Percentiles rank a stretch among this genome's conserved stretches.
phyloP scores from a whole-genome alignment of 2,888 invertebrate species.

The Cheilosia variabilis region DNA sequence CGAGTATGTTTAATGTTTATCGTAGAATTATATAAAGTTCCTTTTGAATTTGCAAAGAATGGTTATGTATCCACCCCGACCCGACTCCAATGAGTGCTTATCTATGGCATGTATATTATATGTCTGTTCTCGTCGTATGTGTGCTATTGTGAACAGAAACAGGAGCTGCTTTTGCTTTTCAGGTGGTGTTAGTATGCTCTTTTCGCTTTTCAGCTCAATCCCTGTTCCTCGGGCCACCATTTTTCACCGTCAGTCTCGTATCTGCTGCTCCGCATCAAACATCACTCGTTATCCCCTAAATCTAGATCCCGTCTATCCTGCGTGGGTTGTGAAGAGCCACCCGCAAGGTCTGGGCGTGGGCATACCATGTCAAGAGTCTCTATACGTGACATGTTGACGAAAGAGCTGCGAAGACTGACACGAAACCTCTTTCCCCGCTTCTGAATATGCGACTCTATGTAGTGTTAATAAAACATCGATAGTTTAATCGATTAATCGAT shows the following conservation, averaged over 20 bases:
- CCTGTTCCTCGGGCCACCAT: constrained; percentile 56
- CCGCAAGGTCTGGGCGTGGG: constrained; percentile 22
- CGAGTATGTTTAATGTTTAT: constrained; percentile 18
- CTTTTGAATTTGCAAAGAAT: constrained; percentile 37
- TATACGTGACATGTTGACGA: constrained; percentile 75
- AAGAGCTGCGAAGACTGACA: constrained; percentile 63
- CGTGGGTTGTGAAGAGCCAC: constrained; percentile 48
- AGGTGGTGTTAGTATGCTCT: constrained; percentile 67
- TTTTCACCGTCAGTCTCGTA: constrained; percentile 52
- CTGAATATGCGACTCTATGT: constrained; percentile 60
- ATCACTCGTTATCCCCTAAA: constrained; percentile 68
- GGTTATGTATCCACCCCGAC: neutral
- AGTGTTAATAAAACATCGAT: too few species aligned
- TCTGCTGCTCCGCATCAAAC: constrained; percentile 61
- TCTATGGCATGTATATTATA: constrained; percentile 12
- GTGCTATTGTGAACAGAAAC: neutral
- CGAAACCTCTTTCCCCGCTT: constrained; percentile 57
- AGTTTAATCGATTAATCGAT: too few species aligned
- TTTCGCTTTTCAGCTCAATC: constrained; percentile 66
- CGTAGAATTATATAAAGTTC: constrained; percentile 42
- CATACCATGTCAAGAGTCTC: constrained; percentile 69
- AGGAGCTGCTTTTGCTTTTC: constrained; percentile 4
- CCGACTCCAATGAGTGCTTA: constrained; percentile 7
- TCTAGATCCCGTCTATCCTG: constrained; percentile 64
- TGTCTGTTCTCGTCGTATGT: constrained; percentile 5